A percentile compares a stretch with the other conserved stretches of the same genome.
phyloP scores from a whole-genome alignment of 2,113 vertebrate species.

The Hoplias malabaricus region DNA sequence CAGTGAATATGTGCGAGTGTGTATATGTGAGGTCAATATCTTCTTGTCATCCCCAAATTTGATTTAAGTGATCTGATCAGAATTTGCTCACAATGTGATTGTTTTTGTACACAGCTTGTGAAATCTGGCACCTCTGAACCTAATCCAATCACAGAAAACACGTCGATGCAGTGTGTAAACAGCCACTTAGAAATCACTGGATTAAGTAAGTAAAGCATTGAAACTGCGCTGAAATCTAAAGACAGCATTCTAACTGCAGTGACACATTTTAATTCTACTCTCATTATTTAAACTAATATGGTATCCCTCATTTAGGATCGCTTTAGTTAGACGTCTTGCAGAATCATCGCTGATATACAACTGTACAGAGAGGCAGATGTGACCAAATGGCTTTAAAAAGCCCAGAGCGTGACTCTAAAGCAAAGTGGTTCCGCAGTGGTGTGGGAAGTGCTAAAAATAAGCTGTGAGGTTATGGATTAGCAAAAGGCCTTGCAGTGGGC shows the following conservation, averaged over 20 bases:
- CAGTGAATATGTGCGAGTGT: too few species aligned
- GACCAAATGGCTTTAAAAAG: background rate
- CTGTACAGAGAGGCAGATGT: background rate
- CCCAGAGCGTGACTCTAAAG: background rate
- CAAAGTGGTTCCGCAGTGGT: background rate
- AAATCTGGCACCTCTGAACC: too few species aligned
- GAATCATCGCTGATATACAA: background rate
- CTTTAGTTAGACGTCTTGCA: background rate
- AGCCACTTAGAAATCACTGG: too few species aligned
- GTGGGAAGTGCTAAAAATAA: conserved; percentile 31
- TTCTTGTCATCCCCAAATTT: too few species aligned
- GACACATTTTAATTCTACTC: background rate
- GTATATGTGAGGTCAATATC: too few species aligned
- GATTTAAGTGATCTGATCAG: too few species aligned
- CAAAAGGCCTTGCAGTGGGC: background rate
- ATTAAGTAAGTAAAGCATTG: too few species aligned
- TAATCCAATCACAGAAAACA: too few species aligned
- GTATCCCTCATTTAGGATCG: background rate
- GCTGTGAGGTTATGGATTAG: conserved; percentile 29
- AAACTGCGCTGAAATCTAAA: background rate
- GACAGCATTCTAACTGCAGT: background rate
- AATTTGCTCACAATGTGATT: too few species aligned
- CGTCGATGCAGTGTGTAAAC: too few species aligned
- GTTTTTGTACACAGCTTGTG: too few species aligned
- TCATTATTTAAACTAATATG: background rate